Conservation (phyloP, 30 jellyfish, hydroid and myxozoan species). For the Clytia hemisphaerica region DNA sequence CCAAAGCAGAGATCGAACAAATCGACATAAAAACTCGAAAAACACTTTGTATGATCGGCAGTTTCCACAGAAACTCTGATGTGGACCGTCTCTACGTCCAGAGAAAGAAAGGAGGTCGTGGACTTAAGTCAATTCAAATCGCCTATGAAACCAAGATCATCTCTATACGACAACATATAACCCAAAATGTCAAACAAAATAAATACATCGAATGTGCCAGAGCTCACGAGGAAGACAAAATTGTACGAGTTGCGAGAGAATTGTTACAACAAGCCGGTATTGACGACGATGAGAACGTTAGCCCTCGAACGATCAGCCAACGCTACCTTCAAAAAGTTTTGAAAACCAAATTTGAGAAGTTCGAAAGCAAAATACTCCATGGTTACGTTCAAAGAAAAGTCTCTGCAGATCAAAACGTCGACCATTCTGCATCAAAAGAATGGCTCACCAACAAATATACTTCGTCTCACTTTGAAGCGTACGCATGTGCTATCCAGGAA, state of each 20-base stretch:
- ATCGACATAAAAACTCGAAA: not conserved
- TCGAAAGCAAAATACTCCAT: not conserved
- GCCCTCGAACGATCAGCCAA: not conserved
- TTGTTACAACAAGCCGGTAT: too few species aligned
- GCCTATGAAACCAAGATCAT: not conserved
- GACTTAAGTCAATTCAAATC: not conserved
- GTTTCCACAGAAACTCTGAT: not conserved
- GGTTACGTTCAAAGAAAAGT: slow-evolving; percentile 1
- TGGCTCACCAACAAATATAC: too few species aligned
- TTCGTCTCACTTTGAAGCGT: too few species aligned
- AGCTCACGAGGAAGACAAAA: not conserved
- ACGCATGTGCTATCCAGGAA: too few species aligned
- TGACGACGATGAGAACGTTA: not conserved
- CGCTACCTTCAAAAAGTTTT: not conserved
- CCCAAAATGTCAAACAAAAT: not conserved
- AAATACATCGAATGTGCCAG: not conserved
- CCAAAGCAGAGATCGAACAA: not conserved
- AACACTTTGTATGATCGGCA: not conserved
- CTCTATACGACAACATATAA: not conserved
- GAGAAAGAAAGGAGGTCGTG: not conserved
- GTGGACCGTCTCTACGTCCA: not conserved
- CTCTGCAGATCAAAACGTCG: not conserved
- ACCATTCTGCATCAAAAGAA: too few species aligned
- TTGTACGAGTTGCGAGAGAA: not conserved
- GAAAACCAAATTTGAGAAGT: not conserved